These are phyloP conservation scores for Chaetogeoica ovagalla DNA, from an alignment of 2,888 invertebrate genomes.

Conservation along the genomic window DNA sequence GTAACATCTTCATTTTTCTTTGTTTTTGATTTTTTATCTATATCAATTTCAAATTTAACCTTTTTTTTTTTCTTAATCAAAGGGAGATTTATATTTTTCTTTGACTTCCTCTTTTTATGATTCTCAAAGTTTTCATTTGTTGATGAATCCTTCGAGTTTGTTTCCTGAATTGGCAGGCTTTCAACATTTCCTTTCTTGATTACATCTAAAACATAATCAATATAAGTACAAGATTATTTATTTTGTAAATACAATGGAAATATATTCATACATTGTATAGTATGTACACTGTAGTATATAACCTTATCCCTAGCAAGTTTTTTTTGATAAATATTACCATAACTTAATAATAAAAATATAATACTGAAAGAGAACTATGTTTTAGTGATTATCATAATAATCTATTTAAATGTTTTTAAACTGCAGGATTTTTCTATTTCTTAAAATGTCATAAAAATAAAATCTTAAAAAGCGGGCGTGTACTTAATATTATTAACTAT, in stretches of 20 bases:
- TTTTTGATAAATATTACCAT: too few species aligned
- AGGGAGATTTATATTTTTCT: not conserved
- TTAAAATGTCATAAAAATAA: too few species aligned
- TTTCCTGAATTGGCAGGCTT: not conserved
- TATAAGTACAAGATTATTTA: not conserved
- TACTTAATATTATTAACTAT: not conserved
- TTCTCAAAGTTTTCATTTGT: not conserved
- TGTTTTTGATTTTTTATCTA: not conserved
- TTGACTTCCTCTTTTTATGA: not conserved
- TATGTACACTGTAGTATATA: not conserved
- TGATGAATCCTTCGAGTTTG: not conserved
- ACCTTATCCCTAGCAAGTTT: too few species aligned
- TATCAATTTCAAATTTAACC: conserved; percentile 38
- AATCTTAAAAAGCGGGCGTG: too few species aligned
- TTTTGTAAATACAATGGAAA: not conserved
- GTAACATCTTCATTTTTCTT: too few species aligned
- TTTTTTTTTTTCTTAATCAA: not conserved
- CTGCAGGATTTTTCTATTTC: too few species aligned
- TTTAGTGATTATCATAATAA: too few species aligned
- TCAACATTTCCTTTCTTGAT: not conserved
- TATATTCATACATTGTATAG: not conserved
- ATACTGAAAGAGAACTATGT: too few species aligned
- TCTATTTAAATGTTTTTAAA: too few species aligned
- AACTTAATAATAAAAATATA: too few species aligned
- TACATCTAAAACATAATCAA: conserved; percentile 3